These are phyloP conservation scores for Ameiurus melas DNA, from an alignment of 2,113 vertebrate genomes.

Conservation along the genomic window DNA sequence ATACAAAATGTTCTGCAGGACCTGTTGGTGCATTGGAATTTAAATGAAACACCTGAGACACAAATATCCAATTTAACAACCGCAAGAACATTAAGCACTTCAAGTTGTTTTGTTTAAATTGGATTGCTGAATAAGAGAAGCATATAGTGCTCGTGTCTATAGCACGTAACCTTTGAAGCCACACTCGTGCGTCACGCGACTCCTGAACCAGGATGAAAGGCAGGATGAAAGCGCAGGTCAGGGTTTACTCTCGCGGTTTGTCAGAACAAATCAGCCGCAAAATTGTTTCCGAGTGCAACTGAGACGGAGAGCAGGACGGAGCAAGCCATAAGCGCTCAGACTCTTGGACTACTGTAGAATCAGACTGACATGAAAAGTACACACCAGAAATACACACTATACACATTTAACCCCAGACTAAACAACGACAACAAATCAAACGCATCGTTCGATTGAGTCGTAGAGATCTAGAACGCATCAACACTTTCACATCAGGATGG, in stretches of 20 bases:
- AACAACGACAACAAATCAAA: too few relatives aligned
- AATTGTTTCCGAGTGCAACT: not conserved
- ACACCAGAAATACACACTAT: not conserved
- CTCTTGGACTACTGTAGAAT: too few relatives aligned
- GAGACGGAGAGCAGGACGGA: not conserved
- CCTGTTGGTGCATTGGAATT: not conserved
- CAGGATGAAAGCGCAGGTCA: not conserved
- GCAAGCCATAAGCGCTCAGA: not conserved
- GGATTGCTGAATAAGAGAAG: not conserved
- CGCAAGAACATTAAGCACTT: too few relatives aligned
- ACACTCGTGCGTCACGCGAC: not conserved
- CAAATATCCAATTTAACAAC: not conserved
- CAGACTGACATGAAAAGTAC: too few relatives aligned
- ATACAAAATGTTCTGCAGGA: too few relatives aligned
- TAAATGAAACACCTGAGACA: not conserved
- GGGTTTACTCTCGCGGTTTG: conserved; percentile 1
- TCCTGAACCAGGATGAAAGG: conserved; percentile 35
- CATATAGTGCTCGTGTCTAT: not conserved
- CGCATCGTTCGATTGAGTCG: not conserved
- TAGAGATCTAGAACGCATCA: not conserved
- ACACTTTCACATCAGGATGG: not conserved
- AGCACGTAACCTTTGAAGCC: not conserved
- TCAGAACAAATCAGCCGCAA: not conserved
- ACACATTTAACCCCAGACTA: too few relatives aligned
- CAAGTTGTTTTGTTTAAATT: not conserved